These are phyloP conservation scores for Blastomussa wellsi DNA, from an alignment of 92 coral and sea anemone species.

Conservation along the genomic window DNA sequence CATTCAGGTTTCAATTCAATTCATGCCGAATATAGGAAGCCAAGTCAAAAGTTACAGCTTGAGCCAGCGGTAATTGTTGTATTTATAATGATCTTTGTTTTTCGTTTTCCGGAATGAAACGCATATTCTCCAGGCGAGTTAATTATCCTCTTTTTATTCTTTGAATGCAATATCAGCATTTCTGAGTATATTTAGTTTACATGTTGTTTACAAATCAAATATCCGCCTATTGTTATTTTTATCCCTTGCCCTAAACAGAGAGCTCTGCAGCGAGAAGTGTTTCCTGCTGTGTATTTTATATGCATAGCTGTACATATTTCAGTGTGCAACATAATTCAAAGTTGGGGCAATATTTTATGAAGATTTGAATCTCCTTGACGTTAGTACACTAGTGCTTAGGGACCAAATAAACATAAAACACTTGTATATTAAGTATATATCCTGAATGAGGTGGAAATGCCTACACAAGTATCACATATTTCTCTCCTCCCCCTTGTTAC, in stretches of 20 bases:
- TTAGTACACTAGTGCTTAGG: not conserved
- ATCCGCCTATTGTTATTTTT: slow-evolving; percentile 2
- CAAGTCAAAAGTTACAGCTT: slow-evolving; percentile 5
- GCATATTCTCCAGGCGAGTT: not conserved
- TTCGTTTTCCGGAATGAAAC: not conserved
- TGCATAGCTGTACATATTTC: not conserved
- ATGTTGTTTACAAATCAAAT: slow-evolving; percentile 8
- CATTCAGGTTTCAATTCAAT: not conserved
- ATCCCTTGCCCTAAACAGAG: not conserved
- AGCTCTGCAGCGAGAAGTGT: not conserved
- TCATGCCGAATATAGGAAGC: not conserved
- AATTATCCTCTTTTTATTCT: not conserved
- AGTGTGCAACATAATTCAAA: too few species aligned
- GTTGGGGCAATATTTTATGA: too few species aligned
- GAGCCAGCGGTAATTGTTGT: not conserved
- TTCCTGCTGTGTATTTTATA: not conserved
- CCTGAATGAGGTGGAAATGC: not conserved
- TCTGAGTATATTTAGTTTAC: not conserved
- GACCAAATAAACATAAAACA: not conserved
- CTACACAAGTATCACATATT: not conserved
- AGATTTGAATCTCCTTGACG: not conserved
- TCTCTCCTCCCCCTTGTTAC: too few species aligned
- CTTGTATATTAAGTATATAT: not conserved
- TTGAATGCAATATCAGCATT: not conserved
- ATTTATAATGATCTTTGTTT: not conserved